Conservation (phyloP, 2,888 invertebrate species). For the Caradrina clavipalpis region DNA sequence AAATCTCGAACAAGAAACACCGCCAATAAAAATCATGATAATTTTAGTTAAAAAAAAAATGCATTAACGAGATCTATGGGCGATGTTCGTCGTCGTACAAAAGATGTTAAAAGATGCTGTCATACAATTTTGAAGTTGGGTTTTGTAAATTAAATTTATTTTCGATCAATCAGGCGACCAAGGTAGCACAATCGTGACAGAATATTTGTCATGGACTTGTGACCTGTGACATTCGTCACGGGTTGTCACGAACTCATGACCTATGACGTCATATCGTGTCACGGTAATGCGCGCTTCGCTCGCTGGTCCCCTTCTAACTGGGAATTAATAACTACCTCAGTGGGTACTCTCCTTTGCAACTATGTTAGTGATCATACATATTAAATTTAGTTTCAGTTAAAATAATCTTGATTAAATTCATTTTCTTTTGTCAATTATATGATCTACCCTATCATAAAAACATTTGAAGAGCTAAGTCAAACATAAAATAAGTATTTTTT, state of each 20-base stretch:
- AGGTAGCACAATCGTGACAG: constrained; percentile 8
- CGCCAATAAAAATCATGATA: constrained; percentile 20
- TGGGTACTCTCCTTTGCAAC: constrained; percentile 23
- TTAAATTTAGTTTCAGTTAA: neutral
- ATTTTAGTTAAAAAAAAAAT: constrained; percentile 23
- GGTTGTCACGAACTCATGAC: neutral
- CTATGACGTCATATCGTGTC: constrained; percentile 5
- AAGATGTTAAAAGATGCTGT: constrained; percentile 12
- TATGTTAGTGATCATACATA: constrained; percentile 30
- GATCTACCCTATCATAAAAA: constrained; percentile 5
- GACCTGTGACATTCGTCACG: neutral
- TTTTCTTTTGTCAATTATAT: constrained; percentile 24
- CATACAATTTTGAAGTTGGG: constrained; percentile 39
- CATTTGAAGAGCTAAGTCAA: neutral
- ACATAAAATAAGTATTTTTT: neutral
- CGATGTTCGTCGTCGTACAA: constrained; percentile 35
- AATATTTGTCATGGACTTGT: neutral
- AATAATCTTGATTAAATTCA: constrained; percentile 25
- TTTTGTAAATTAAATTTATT: constrained; percentile 48
- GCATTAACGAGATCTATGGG: constrained; percentile 28
- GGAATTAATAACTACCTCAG: constrained; percentile 31
- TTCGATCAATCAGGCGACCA: constrained; percentile 23
- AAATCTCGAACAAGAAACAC: constrained; percentile 15
- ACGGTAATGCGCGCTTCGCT: neutral
- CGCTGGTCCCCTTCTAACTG: constrained; percentile 39